phyloP scores from a whole-genome alignment of 1,140 invertebrate species.

The Drosophila leontia region DNA sequence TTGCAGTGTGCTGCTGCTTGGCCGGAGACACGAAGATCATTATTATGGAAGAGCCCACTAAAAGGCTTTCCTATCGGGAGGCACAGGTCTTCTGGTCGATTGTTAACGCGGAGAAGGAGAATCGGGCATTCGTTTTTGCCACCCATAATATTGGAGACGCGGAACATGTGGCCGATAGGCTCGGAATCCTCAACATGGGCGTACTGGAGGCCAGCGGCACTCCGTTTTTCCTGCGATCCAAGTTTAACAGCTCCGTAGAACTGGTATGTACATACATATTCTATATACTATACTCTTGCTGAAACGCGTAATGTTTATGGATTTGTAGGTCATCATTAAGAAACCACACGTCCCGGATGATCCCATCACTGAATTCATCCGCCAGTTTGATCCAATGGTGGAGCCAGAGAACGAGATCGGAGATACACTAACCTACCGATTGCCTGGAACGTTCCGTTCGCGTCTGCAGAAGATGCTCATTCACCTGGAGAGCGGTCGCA shows the following conservation, averaged over 20 bases:
- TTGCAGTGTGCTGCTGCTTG: conserved; percentile 61
- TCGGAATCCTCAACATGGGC: conserved; percentile 68
- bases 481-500: conserved; percentile 69
- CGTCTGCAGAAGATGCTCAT: conserved; percentile 66
- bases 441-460: conserved; percentile 24
- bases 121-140: conserved; percentile 53
- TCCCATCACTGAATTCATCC: conserved; percentile 71
- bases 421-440: conserved; percentile 64
- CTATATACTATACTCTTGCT: no score
- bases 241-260: conserved; percentile 95
- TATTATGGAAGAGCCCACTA: conserved; percentile 68
- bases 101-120: conserved; percentile 81
- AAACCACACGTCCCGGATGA: conserved; percentile 58
- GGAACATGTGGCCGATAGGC: conserved; percentile 66
- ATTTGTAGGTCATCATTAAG: conserved; percentile 57
- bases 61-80: conserved; percentile 33
- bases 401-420: conserved; percentile 73
- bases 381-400: conserved; percentile 34
- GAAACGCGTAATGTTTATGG: neutral
- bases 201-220: conserved; percentile 87
- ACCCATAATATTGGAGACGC: conserved; percentile 72
- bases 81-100: conserved; percentile 89
- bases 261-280: conserved; percentile 86
- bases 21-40: conserved; percentile 52
- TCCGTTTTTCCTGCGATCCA: conserved; percentile 94